Conservation (phyloP, 2,888 invertebrate genomes). For the Parelbella ahira region DNA sequence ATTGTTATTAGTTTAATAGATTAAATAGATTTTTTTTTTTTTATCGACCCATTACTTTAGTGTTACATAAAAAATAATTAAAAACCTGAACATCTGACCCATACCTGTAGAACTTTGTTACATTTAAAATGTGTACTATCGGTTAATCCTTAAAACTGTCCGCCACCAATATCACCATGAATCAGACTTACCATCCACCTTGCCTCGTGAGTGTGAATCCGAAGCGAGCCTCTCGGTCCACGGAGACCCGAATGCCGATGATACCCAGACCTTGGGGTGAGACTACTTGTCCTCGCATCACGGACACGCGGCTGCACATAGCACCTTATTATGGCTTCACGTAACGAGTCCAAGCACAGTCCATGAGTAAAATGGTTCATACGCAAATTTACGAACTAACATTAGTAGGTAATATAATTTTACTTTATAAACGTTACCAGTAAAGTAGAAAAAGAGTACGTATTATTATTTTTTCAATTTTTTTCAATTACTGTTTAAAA, state of each 20-base stretch:
- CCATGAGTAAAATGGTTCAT: constrained; percentile 52
- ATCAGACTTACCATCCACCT: constrained; percentile 94
- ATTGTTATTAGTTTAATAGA: too few species aligned
- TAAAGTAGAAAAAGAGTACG: too few species aligned
- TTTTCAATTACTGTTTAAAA: too few species aligned
- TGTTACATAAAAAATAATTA: too few species aligned
- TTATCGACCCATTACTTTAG: too few species aligned
- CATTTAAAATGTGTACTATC: neutral
- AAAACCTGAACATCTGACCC: too few species aligned
- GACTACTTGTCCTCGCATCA: constrained; percentile 98
- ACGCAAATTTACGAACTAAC: constrained; percentile 15
- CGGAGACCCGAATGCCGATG: constrained; percentile 97
- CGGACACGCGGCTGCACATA: constrained; percentile 96
- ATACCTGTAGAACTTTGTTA: neutral
- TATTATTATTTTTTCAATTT: too few species aligned
- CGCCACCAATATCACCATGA: constrained; percentile 2
- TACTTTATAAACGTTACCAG: too few species aligned
- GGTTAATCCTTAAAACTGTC: neutral
- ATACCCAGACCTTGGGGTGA: constrained; percentile 97
- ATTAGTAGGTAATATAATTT: too few species aligned
- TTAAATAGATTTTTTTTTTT: too few species aligned
- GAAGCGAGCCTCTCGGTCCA: constrained; percentile 95
- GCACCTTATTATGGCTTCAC: constrained; percentile 36
- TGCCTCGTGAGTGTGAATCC: constrained; percentile 97
- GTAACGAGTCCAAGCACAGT: constrained; percentile 39